A percentile compares a stretch with the other conserved stretches of the same genome.
These are phyloP conservation scores for Eulemur macaco DNA, from an alignment of 2,113 vertebrate species.

Conservation along the genomic window DNA sequence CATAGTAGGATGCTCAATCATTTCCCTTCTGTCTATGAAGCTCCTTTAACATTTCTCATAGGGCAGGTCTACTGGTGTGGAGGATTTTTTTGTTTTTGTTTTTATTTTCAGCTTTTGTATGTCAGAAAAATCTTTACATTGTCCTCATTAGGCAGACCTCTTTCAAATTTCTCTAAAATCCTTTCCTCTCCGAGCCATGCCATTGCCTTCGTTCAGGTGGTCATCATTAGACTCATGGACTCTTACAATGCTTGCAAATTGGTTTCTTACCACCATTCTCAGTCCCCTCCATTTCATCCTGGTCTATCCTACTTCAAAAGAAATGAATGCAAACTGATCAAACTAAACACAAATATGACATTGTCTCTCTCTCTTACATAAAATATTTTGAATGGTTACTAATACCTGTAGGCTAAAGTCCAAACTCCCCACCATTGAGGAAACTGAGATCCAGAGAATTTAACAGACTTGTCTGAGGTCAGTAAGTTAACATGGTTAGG, in stretches of 20 bases:
- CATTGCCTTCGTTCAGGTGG: not conserved
- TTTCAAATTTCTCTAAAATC: not conserved
- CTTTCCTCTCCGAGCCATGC: not conserved
- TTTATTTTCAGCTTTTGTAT: not conserved
- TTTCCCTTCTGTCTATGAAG: not conserved
- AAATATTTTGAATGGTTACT: conserved; percentile 16
- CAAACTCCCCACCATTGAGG: not conserved
- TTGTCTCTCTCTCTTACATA: not conserved
- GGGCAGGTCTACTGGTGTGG: not conserved
- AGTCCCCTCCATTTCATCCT: not conserved
- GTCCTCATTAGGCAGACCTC: not conserved
- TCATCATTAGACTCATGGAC: not conserved
- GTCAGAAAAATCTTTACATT: not conserved
- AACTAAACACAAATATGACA: not conserved
- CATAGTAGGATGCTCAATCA: not conserved
- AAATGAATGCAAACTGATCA: not conserved
- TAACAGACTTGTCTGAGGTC: not conserved
- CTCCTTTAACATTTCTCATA: not conserved
- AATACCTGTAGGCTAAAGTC: not conserved
- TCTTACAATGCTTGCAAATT: not conserved
- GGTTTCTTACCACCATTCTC: not conserved
- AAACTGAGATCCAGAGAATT: not conserved
- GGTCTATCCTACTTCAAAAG: not conserved
- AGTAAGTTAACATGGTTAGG: not conserved
- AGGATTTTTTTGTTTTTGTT: not conserved